Evolutionary conservation across 2,113 vertebrate genomes (phyloP), one percentile per base, ranked within the genome.

Genomic region (Condylura cristata): DNA sequence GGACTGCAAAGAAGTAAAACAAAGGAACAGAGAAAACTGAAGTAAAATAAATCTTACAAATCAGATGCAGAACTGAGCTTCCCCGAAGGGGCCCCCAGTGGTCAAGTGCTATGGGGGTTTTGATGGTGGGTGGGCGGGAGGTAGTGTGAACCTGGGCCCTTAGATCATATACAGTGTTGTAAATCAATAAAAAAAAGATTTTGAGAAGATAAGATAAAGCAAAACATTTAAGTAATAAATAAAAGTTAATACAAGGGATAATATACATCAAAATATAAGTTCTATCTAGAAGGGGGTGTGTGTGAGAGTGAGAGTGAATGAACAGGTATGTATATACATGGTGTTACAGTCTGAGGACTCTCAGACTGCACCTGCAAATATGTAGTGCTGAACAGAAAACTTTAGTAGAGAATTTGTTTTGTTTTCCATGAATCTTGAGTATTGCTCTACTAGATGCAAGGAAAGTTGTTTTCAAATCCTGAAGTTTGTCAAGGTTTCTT

Each of bases 391-490:
- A 95, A 90, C 66, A 97, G 83, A 91, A 94, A 95, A 94, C 96
- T 84, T 96, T 96, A 97, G 96, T 87, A 95, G 85, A 96, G 70
- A 86, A 6, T 53, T 41, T n/a, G 10, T 9, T 28, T 16, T 17
- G 0, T 44, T 91, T 97, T 97, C 94, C 93, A 96, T 98, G 91
- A 95, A 79, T 94, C 79, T 91, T 95, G 82, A 96, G 97, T 97
- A 97, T 96, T 98, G 88, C 87, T 95, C 61, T 95, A 81, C 92
- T 97, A 96, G 82, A 97, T 96, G 93, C 97, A 94, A 95, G 93
- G 72, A 96, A 97, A 97, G 94, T 97, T 98, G 97, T 98, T 98
- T 98, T 97, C 97, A 96, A 98, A 97, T 95, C 94, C 86, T 95
- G 93, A 95, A 96, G 78, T 97, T 97, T 98, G 91, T 90, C 97